These are phyloP conservation scores for Actenoides hombroni DNA, from an alignment of 2,113 vertebrate genomes.

Conservation along the genomic window DNA sequence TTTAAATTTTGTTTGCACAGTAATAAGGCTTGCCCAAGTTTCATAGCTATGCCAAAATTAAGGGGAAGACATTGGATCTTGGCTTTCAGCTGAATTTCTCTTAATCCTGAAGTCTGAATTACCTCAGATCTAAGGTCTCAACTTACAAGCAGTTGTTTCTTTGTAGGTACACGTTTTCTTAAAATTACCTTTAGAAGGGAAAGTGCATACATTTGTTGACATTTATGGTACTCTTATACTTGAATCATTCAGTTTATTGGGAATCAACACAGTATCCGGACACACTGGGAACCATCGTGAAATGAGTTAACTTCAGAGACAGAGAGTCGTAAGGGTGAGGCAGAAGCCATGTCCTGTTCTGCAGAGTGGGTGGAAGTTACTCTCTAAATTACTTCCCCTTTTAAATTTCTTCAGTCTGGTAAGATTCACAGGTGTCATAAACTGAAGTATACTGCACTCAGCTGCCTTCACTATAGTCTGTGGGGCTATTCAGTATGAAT, in stretches of 20 bases:
- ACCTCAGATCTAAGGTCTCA: background rate
- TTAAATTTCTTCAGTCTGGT: background rate
- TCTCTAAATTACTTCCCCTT: constrained; percentile 8
- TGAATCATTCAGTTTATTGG: background rate
- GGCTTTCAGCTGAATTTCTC: background rate
- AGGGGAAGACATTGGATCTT: background rate
- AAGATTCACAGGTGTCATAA: constrained; percentile 31
- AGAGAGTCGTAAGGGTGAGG: background rate
- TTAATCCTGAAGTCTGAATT: background rate
- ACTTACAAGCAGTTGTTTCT: background rate
- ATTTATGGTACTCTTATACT: background rate
- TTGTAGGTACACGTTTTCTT: background rate
- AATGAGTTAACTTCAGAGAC: background rate
- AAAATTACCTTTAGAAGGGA: background rate
- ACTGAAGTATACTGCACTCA: background rate
- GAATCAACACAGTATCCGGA: background rate
- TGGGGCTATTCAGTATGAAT: background rate
- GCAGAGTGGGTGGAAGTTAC: background rate
- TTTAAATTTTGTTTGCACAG: background rate
- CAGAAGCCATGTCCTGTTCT: constrained; percentile 1
- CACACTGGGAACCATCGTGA: background rate
- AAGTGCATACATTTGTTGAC: background rate
- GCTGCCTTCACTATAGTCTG: background rate
- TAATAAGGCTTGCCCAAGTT: background rate
- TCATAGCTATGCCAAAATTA: background rate